phyloP scores from a whole-genome alignment of 2,113 vertebrate species.

The Cyanocitta stelleri region DNA sequence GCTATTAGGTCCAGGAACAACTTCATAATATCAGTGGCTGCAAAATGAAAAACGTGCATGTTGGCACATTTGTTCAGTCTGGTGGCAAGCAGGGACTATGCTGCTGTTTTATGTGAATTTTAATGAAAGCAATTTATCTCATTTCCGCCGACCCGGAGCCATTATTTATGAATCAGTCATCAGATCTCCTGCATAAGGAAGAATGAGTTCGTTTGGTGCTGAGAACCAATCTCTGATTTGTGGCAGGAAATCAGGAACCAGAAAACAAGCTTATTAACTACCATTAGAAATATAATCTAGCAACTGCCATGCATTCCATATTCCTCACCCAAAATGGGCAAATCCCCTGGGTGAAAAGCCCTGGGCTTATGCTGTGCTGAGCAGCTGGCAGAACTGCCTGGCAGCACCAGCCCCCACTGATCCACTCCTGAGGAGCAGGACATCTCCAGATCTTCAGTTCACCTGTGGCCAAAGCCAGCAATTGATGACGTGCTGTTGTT shows the following conservation, averaged over 20 bases:
- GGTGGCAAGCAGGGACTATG: conserved; percentile 1
- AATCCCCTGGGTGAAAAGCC: not conserved
- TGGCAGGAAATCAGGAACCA: not conserved
- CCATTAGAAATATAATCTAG: not conserved
- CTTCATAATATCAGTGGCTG: conserved; percentile 16
- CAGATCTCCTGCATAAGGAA: not conserved
- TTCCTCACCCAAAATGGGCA: not conserved
- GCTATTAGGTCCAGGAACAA: not conserved
- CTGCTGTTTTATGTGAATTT: conserved; percentile 27
- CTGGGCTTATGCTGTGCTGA: not conserved
- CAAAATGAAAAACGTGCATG: conserved; percentile 1
- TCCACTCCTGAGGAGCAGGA: not conserved
- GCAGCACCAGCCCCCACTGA: not conserved
- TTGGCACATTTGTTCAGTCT: conserved; percentile 18
- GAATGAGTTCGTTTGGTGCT: not conserved
- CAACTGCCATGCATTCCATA: not conserved
- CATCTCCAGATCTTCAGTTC: not conserved
- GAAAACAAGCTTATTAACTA: conserved; percentile 15
- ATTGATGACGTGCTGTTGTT: not conserved
- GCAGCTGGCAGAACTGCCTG: not conserved
- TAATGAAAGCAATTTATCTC: conserved; percentile 42
- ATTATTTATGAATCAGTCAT: conserved; percentile 38
- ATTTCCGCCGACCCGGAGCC: not conserved
- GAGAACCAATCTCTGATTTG: not conserved
- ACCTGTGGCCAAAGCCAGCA: not conserved